A percentile compares a stretch with the other conserved stretches of the same genome.
phyloP scores from a whole-genome alignment of 2,888 invertebrate genomes.

The Hemicrepidius hirtus region DNA sequence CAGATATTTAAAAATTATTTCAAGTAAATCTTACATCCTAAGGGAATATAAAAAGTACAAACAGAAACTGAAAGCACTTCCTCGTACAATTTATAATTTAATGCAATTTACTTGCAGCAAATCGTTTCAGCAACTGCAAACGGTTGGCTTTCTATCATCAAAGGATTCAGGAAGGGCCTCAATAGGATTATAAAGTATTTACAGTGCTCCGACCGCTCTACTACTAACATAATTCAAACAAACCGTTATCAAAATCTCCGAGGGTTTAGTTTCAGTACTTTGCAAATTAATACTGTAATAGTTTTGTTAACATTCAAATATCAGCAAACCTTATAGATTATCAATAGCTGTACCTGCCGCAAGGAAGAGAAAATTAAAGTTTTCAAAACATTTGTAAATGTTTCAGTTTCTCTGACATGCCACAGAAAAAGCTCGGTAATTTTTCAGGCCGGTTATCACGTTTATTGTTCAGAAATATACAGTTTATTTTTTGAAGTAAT shows the following conservation, averaged over 20 bases:
- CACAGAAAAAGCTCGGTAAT: no score
- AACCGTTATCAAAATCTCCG: conserved; percentile 50
- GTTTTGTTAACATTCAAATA: conserved; percentile 43
- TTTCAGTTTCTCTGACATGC: not conserved
- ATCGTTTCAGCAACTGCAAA: conserved; percentile 49
- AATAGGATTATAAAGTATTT: conserved; percentile 55
- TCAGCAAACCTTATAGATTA: not conserved
- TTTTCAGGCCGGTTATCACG: no score
- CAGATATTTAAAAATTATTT: no score
- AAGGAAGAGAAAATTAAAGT: no score
- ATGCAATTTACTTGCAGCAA: conserved; percentile 49
- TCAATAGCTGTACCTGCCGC: no score
- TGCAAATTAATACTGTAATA: conserved; percentile 50
- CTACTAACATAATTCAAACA: conserved; percentile 52
- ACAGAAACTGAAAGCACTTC: conserved; percentile 28
- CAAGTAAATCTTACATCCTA: not conserved
- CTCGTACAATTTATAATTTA: conserved; percentile 43
- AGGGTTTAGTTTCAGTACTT: conserved; percentile 48
- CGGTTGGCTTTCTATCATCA: conserved; percentile 53
- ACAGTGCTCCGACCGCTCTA: conserved; percentile 48
- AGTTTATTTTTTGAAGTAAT: no score
- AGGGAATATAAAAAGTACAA: not conserved
- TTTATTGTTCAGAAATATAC: no score
- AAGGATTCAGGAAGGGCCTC: conserved; percentile 51
- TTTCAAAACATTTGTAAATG: not conserved